These are phyloP conservation scores for Perizoma affinitatum DNA, from an alignment of 2,888 invertebrate genomes.

Conservation along the genomic window DNA sequence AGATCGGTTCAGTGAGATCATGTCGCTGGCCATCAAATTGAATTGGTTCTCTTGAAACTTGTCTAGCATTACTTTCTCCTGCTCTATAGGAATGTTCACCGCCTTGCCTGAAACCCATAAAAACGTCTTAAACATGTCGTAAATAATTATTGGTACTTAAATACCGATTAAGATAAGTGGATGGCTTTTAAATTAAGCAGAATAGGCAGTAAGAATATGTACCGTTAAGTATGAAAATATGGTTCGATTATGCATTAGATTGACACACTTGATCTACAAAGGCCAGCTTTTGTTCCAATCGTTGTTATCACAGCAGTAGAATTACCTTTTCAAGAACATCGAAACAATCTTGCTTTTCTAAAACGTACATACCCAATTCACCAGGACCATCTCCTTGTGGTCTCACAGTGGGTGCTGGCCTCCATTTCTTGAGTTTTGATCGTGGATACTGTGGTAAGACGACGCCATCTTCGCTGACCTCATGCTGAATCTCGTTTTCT, in stretches of 20 bases:
- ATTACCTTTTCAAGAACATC: no score
- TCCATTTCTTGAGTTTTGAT: conserved; percentile 87
- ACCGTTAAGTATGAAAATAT: conserved; percentile 18
- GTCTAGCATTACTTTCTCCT: conserved; percentile 95
- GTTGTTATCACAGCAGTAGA: no score
- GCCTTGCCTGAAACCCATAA: conserved; percentile 83
- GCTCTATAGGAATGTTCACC: conserved; percentile 94
- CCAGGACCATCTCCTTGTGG: conserved; percentile 91
- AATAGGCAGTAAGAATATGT: conserved; percentile 6
- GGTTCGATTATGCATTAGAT: background rate
- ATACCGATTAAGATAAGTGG: conserved; percentile 20
- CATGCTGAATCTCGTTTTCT: conserved; percentile 65
- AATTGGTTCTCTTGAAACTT: conserved; percentile 99
- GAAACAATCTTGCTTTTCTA: no score
- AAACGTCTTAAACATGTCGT: conserved; percentile 15
- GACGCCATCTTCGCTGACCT: conserved; percentile 66
- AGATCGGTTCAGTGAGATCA: conserved; percentile 98
- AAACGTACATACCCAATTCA: conserved; percentile 89
- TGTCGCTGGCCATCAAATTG: conserved; percentile 98
- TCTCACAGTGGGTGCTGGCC: conserved; percentile 87
- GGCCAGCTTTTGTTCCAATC: no score
- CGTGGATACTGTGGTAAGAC: conserved; percentile 62
- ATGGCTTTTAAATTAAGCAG: conserved; percentile 10
- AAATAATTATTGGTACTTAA: conserved; percentile 16
- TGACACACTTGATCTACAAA: conserved; percentile 10